Base-by-base conservation (phyloP, 2,797 vertebrate genomes). In the Syngnathus rostellatus region DNA sequence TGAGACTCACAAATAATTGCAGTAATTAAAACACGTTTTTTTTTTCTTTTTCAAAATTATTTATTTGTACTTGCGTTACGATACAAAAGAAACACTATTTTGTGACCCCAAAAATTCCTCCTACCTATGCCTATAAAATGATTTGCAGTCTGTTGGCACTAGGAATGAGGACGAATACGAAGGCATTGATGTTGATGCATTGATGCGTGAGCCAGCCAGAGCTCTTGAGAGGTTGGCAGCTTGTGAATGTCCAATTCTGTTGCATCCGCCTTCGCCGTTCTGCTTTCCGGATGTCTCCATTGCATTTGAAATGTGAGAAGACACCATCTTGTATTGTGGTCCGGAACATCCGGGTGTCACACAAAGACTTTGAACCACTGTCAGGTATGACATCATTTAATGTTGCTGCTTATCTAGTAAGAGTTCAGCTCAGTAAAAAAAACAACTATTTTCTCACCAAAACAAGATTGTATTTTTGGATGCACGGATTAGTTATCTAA, bases 211-310 rank as follows among this genome's bases (percentile, higher is more conserved):
- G 67, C 63, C 71, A 77, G 68, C 2, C 6, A 72, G 67, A 51
- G 61, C 60, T 69, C 62, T 31, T 65, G 75, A 79, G 79, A 58
- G 62, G 61, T 87, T 90, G 86, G 88, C 87, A 90, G 77, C 72
- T 66, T 0, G 68, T 87, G 82, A 90, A 89, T 89, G 83, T 86
- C 80, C 60, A 69, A 68, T 70, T 75, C 68, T 63, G 64, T 79
- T 71, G 64, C 76, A 74, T 79, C 72, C 61, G 45, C 71, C 76
- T 70, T 68, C 38, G 64, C 68, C 65, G 31, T 64, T 5, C 4
- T 51, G 25, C 72, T 73, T 75, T 70, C 65, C 11, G 58, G 72
- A 76, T 70, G 77, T 71, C 65, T 67, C 65, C 40, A 12, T 46
- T 50, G 67, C 62, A 67, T 70, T 62, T n/a, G 69, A 80, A 73